phyloP scores from a whole-genome alignment of 2,113 vertebrate species.

The Anhinga anhinga region DNA sequence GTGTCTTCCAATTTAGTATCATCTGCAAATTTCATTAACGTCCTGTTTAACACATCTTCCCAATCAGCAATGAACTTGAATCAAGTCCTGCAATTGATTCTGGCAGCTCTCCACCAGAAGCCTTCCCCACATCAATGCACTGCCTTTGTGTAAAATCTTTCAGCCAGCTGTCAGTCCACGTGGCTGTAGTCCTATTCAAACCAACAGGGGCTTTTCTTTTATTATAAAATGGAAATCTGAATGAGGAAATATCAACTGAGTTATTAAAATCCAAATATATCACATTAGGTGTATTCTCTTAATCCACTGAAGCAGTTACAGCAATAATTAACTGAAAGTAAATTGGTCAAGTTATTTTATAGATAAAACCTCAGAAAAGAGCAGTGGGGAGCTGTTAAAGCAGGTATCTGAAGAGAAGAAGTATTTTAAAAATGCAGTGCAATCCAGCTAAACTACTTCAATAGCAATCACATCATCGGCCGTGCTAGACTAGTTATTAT shows the following conservation, averaged over 20 bases:
- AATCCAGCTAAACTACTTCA: background rate
- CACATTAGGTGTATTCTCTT: background rate
- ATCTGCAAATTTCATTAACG: background rate
- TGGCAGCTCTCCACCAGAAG: background rate
- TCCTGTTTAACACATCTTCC: background rate
- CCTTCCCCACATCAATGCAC: background rate
- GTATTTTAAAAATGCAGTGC: background rate
- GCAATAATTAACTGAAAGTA: background rate
- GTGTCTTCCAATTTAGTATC: background rate
- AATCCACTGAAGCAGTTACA: background rate
- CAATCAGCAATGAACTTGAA: background rate
- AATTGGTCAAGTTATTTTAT: background rate
- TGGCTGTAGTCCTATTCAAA: background rate
- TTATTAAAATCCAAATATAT: background rate
- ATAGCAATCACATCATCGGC: background rate
- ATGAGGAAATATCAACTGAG: background rate
- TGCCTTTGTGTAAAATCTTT: background rate
- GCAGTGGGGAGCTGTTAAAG: background rate
- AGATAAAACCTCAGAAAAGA: background rate
- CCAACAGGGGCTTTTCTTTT: background rate
- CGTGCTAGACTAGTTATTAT: background rate
- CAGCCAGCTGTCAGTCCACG: background rate
- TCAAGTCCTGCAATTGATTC: background rate
- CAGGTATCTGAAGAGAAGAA: background rate
- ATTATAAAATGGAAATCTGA: background rate